Conservation (phyloP, 1,140 invertebrate genomes). For the Diprion similis region DNA sequence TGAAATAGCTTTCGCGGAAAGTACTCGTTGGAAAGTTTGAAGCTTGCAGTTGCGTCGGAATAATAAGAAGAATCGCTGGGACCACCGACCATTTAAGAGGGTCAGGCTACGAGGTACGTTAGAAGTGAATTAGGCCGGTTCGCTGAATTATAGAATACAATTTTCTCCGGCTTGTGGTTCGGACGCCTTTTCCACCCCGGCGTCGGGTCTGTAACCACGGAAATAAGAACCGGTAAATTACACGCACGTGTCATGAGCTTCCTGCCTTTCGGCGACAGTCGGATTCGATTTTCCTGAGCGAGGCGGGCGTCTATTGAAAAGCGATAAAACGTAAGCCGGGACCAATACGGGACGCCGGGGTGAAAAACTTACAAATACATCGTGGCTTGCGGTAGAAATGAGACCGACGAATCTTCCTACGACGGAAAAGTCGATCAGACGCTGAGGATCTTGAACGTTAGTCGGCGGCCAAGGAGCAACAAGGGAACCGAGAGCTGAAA, state of each 20-base stretch:
- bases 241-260: constrained; percentile 2
- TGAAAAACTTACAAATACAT: neutral
- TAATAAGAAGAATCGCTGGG: neutral
- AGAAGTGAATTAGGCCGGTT: neutral
- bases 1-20: neutral
- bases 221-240: constrained; percentile 4
- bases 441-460: too few species aligned
- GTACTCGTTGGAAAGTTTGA: neutral
- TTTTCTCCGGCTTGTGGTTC: neutral
- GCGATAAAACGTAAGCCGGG: neutral
- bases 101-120: neutral
- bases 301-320: neutral
- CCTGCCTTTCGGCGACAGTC: neutral
- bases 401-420: too few species aligned
- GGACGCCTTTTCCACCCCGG: neutral
- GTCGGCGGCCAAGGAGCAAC: too few species aligned
- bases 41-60: neutral
- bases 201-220: neutral
- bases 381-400: neutral
- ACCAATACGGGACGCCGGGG: neutral
- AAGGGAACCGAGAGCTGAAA: too few species aligned
- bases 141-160: neutral
- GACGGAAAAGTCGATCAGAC: too few species aligned
- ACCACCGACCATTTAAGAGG: neutral
- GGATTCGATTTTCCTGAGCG: neutral